Conservation (phyloP, 2,797 vertebrate species). For the Anguilla pacifica region DNA sequence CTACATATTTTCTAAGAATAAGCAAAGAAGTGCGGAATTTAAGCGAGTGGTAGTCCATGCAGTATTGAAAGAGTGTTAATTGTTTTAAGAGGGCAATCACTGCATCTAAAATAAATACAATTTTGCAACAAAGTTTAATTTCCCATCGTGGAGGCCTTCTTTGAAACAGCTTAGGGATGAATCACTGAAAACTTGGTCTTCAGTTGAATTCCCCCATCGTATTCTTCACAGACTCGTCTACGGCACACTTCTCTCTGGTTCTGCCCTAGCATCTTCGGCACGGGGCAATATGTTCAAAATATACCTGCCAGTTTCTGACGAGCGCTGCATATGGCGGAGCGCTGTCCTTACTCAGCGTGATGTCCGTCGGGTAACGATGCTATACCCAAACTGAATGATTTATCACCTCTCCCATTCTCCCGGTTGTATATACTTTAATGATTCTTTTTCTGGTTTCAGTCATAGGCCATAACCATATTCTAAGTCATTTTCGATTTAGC, state of each 20-base stretch:
- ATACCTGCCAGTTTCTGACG: slow-evolving; percentile 66
- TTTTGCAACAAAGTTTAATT: background rate
- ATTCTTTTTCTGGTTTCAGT: background rate
- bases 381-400: slow-evolving; percentile 41
- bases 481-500: background rate
- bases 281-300: slow-evolving; percentile 68
- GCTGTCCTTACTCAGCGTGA: slow-evolving; percentile 62
- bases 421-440: slow-evolving; percentile 1
- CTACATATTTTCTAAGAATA: background rate
- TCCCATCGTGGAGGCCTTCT: slow-evolving; percentile 10
- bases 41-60: background rate
- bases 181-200: slow-evolving; percentile 39
- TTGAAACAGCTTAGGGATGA: slow-evolving; percentile 35
- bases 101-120: background rate
- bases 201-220: slow-evolving; percentile 36
- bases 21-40: background rate
- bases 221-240: slow-evolving; percentile 44
- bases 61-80: background rate
- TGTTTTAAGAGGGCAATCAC: background rate
- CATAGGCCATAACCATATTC: slow-evolving; percentile 32
- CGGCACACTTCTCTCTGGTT: slow-evolving; percentile 46
- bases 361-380: slow-evolving; percentile 63
- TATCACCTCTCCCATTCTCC: slow-evolving; percentile 37
- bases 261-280: slow-evolving; percentile 59
- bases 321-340: slow-evolving; percentile 70